Conservation (phyloP, 2,113 vertebrate genomes). For the cattle (Bos taurus) region ARS-UCD2.0 NC_037328.1:87670501-87671000, state of each 20-base stretch:
- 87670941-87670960: conserved; percentile 55
- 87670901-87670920: conserved; percentile 32
- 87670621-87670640: background rate
- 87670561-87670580: background rate
- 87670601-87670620: background rate
- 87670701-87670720: conserved; percentile 23
- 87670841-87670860: conserved; percentile 55
- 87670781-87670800: conserved; percentile 63
- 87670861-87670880: conserved; percentile 37
- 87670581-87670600: background rate
- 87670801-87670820: conserved; percentile 62
- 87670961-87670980: conserved; percentile 75
- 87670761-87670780: conserved; percentile 61
- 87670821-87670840: conserved; percentile 60
- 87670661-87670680: background rate
- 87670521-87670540: background rate
- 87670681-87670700: conserved; percentile 29
- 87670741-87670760: conserved; percentile 52
- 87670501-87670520: background rate
- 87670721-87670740: conserved; percentile 34
- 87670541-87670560: background rate
- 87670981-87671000: conserved; percentile 38
- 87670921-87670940: conserved; percentile 49
- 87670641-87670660: background rate
- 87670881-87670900: conserved; percentile 24